Conservation (phyloP, 2,888 invertebrate species). For the Tyria jacobaeae region DNA sequence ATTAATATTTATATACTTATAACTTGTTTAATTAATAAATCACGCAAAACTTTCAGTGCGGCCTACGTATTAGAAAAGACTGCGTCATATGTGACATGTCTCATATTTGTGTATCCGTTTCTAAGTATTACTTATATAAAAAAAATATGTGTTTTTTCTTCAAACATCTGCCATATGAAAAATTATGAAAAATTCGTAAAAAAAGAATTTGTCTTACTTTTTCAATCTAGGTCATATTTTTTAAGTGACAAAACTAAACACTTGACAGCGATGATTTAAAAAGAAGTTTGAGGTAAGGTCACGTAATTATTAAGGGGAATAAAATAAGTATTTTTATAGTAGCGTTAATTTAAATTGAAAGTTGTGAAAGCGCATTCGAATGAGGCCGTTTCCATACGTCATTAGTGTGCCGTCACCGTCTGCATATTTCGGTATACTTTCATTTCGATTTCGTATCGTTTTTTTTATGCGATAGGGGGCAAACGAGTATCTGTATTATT, state of each 20-base stretch:
- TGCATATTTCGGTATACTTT: conserved; percentile 14
- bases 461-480: too few relatives aligned
- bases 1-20: too few relatives aligned
- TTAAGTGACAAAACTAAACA: neutral
- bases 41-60: too few relatives aligned
- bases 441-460: conserved; percentile 7
- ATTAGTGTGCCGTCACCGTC: conserved; percentile 25
- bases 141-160: too few relatives aligned
- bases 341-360: conserved; percentile 23
- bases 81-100: too few relatives aligned
- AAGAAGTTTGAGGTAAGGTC: neutral
- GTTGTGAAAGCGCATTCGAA: conserved; percentile 36
- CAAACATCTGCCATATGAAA: too few relatives aligned
- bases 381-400: conserved; percentile 16
- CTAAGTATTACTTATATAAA: too few relatives aligned
- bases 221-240: neutral
- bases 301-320: neutral
- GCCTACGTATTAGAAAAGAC: too few relatives aligned
- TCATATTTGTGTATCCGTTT: too few relatives aligned
- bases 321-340: conserved; percentile 1
- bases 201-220: neutral
- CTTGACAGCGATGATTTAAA: neutral
- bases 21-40: too few relatives aligned
- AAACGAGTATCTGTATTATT: neutral
- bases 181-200: neutral